Evolutionary conservation across 2,888 invertebrate genomes (phyloP).

Genomic region (Dynastes grantii): DNA sequence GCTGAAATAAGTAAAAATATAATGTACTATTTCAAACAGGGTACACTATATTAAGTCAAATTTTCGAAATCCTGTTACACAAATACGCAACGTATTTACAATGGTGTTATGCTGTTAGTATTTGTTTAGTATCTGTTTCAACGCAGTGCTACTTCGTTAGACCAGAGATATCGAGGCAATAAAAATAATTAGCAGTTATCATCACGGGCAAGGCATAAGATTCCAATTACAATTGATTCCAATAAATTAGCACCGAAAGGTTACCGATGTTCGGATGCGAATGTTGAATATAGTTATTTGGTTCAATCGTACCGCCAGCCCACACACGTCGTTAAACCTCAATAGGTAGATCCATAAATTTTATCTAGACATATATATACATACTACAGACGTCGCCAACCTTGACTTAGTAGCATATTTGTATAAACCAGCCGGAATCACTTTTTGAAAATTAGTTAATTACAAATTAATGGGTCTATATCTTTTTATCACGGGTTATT

Average conservation of each 20-base stretch:
- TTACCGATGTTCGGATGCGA: constrained; percentile 14
- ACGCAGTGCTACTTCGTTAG: neutral
- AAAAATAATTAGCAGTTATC: neutral
- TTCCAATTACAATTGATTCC: constrained; percentile 13
- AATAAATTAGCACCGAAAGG: constrained; percentile 25
- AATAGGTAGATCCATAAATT: constrained; percentile 29
- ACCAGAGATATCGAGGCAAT: neutral
- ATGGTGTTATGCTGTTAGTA: no score
- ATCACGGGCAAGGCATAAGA: neutral
- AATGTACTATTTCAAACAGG: no score
- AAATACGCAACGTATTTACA: no score
- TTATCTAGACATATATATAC: constrained; percentile 26
- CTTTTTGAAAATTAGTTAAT: constrained; percentile 3
- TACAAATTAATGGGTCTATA: neutral
- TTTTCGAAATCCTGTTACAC: no score
- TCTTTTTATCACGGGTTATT: no score
- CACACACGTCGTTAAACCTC: constrained; percentile 27
- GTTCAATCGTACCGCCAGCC: constrained; percentile 28
- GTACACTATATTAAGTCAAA: no score
- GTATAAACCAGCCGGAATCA: constrained; percentile 5
- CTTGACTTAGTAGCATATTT: constrained; percentile 24
- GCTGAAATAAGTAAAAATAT: no score
- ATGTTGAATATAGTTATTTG: constrained; percentile 14
- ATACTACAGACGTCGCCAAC: neutral
- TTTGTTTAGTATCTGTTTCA: no score